These are phyloP conservation scores for Eupithecia subfuscata DNA, from an alignment of 2,888 invertebrate genomes.

Conservation along the genomic window DNA sequence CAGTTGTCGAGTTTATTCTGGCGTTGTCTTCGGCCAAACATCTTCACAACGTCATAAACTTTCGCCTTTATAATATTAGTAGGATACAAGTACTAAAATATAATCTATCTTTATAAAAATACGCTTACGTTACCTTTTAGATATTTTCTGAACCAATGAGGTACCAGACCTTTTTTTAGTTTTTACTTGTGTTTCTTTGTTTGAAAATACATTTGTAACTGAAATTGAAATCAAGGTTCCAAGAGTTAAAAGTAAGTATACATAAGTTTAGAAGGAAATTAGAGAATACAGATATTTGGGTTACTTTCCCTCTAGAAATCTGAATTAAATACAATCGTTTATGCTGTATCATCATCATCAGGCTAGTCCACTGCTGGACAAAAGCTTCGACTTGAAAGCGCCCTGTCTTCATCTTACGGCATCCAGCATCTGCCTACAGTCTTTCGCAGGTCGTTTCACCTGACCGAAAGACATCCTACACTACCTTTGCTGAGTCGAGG, in stretches of 20 bases:
- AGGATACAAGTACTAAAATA: not conserved
- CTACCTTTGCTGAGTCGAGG: not conserved
- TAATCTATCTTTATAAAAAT: not conserved
- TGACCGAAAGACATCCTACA: not conserved
- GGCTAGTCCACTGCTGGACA: no score
- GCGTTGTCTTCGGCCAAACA: no score
- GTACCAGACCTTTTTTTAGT: not conserved
- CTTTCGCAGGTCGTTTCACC: not conserved
- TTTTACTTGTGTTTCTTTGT: slow-evolving; percentile 11
- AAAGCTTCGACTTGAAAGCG: not conserved
- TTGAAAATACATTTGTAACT: not conserved
- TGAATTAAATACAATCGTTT: no score
- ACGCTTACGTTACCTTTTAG: not conserved
- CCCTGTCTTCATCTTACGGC: no score
- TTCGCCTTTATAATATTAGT: not conserved
- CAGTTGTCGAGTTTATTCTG: no score
- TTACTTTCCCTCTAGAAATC: no score
- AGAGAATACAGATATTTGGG: no score
- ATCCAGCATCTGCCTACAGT: not conserved
- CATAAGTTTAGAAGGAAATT: no score
- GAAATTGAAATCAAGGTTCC: not conserved
- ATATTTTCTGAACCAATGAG: not conserved
- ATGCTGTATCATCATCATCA: no score
- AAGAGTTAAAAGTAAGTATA: not conserved
- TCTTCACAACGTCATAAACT: no score